Evolutionary conservation across 2,797 vertebrate genomes (phyloP), one percentile per base, ranked within the genome.

Genomic region (Sebastes matsubarae): DNA sequence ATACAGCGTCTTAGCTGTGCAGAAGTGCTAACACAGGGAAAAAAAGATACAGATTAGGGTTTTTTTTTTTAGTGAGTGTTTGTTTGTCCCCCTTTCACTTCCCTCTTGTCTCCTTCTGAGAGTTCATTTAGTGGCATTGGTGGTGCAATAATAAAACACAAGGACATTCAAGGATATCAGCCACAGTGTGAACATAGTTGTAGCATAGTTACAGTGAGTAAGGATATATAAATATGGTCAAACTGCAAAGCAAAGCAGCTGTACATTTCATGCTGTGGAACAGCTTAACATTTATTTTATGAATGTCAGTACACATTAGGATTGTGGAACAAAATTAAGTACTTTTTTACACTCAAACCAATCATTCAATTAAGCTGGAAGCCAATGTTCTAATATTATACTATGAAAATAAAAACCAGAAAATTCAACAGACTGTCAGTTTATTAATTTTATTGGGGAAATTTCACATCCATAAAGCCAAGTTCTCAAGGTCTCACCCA

Each of bases 1-100:
- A 90, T 98, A 99, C 93, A 99, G 95, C 0, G 98, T 99, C 96
- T 99, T 99, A 68, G 98, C 98, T 61, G 98, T 98, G 95, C 98
- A 99, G 96, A 99, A 99, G 94, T 99, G 98, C 98, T 99, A 92
- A 59, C 7, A 14, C 6, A 22, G 36, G 54, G 42, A 20, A 71
- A 68, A 82, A 22, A 70, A 85, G 5, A 65, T 1, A 55, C 14
- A 78, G 8, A 72, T 76, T 72, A 75, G 25, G 36, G 8, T 0
- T 8, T 50, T 22, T 1, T 69, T 70, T 86, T 73, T 70, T 12
- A 18, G 7, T 30, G 24, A 13, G 27, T 8, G 8, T 32, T 16
- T 69, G 38, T 61, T 57, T 69, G 36, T 52, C 63, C 4, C 2
- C 5, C 14, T 81, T 86, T 90, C 64, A 80, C 52, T 83, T 83